Base-by-base conservation (phyloP, 2,888 invertebrate genomes). In the Myopa testacea region DNA sequence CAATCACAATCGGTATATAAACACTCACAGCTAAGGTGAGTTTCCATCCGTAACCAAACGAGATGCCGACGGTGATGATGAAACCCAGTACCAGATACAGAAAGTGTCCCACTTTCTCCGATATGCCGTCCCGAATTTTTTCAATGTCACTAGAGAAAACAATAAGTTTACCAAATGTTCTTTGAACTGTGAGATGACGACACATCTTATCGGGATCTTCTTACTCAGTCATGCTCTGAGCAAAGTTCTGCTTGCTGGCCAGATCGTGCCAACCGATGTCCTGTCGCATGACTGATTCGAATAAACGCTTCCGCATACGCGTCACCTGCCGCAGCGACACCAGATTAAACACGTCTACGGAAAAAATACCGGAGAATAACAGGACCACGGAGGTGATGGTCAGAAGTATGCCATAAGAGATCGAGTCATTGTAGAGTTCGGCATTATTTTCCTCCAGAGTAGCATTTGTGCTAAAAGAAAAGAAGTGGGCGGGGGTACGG, bases 1-100 rank as follows among this genome's bases (percentile, higher is more conserved):
- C 90, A 10, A 95, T 94, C 38, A 96, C 92, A 68, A 96, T 88
- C 0, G 97, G 97, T 38, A 95, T 93, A 75, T 95, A 93, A 6
- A 94, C 92, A 80, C 96, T 90, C 73, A 96, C 94, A 67, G 96
- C 94, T 50, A 96, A 88, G 0, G 97, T 96, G 71, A 97, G 90
- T 86, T 96, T 93, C 96, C 96, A 97, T 69, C 96, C 96, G 86
- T 95, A 94, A 0, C 91, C 89, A 86, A 97, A 93, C 0, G 96
- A 95, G 75, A 95, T 92, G 92, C 91, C 86, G 92, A 91, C 86
- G 91, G 91, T 89, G 93, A 95, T 87, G 19, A 89, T 80, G 70
- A 89, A 89, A 0, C 87, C 86, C 26, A 88, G 82, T 10, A 89
- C 81, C 60, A 89, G 78, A 86, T 95, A 95, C 0, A 94, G 89